phyloP scores from a whole-genome alignment of 2,797 vertebrate species.

The Gallinago stenura region DNA sequence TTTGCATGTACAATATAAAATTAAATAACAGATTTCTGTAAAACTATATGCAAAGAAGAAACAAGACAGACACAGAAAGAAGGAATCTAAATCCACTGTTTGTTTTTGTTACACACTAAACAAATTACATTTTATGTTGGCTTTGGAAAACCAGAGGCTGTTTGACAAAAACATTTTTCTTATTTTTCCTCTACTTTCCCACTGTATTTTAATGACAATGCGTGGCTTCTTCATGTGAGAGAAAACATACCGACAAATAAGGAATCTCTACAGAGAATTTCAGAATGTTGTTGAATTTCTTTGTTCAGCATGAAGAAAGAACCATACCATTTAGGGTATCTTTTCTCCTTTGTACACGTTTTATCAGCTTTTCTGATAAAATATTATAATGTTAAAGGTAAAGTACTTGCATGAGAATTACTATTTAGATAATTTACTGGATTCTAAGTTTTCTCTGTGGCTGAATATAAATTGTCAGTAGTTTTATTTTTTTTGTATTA shows the following conservation, averaged over 20 bases:
- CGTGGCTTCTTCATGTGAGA: not conserved
- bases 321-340: not conserved
- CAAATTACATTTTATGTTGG: not conserved
- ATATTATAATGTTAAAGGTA: not conserved
- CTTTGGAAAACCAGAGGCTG: conserved; percentile 24
- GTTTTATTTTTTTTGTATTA: not conserved
- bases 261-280: not conserved
- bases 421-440: not conserved
- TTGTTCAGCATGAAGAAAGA: not conserved
- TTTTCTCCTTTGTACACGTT: not conserved
- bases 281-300: not conserved
- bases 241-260: not conserved
- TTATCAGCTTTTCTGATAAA: not conserved
- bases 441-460: not conserved
- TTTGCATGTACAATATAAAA: conserved; percentile 57
- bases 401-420: not conserved
- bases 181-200: not conserved
- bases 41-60: conserved; percentile 49
- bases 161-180: conserved; percentile 27
- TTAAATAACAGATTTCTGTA: conserved; percentile 48
- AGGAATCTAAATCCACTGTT: conserved; percentile 15
- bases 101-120: conserved; percentile 26
- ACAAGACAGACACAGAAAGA: conserved; percentile 25
- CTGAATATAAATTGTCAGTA: not conserved
- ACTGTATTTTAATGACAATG: conserved; percentile 13